phyloP scores from a whole-genome alignment of 2,797 vertebrate species.

The Alosa sapidissima region DNA sequence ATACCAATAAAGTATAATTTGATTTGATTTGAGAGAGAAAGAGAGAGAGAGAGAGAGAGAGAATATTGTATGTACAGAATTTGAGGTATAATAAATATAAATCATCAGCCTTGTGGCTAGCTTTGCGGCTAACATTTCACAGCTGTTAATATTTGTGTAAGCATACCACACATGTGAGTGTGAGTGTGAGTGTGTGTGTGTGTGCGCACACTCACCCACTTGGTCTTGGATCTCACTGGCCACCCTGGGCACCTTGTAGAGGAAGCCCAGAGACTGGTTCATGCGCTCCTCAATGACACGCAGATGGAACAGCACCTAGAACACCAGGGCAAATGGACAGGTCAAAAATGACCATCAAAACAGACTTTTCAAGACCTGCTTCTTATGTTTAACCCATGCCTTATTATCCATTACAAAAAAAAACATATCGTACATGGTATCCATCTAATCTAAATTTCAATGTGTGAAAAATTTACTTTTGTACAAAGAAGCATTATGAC shows the following conservation, averaged over 20 bases:
- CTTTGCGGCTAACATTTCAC: background rate
- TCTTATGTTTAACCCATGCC: background rate
- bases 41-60: background rate
- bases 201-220: constrained; percentile 80
- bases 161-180: background rate
- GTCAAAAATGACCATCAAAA: background rate
- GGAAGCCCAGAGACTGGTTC: constrained; percentile 93
- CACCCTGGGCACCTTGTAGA: constrained; percentile 92
- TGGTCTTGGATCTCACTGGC: constrained; percentile 94
- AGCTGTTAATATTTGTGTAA: background rate
- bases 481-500: too few species aligned
- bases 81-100: background rate
- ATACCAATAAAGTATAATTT: too few species aligned
- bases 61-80: background rate
- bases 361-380: background rate
- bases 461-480: too few species aligned
- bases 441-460: background rate
- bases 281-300: constrained; percentile 96
- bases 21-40: background rate
- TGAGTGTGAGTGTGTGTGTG: background rate
- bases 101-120: background rate
- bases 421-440: background rate
- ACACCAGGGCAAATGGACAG: background rate
- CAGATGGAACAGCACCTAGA: constrained; percentile 93
- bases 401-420: background rate